A percentile compares a stretch with the other conserved stretches of the same genome.
Evolutionary conservation across 2,797 vertebrate genomes (phyloP).

Genomic region (Spinus olivaceus): DNA sequence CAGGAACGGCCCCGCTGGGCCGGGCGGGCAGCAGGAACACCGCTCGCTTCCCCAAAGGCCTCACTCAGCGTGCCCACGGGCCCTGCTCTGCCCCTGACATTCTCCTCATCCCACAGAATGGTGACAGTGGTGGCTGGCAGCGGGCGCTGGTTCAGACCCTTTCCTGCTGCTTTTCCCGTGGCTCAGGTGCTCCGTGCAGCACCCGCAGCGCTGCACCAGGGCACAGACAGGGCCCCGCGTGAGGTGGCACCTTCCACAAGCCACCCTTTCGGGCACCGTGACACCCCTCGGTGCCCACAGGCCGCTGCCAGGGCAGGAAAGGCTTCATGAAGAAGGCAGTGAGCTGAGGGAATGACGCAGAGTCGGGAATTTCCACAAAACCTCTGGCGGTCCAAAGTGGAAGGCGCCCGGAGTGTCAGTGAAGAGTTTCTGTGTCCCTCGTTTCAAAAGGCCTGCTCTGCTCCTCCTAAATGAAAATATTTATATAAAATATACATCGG

Average conservation of each 20-base stretch:
- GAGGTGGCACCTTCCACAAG: neutral
- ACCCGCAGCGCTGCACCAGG: rapidly evolving
- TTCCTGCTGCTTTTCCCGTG: rapidly evolving
- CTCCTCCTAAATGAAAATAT: neutral
- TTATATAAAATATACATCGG: neutral
- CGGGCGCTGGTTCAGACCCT: neutral
- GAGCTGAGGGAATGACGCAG: neutral
- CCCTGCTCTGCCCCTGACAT: rapidly evolving
- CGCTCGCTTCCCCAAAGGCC: rapidly evolving
- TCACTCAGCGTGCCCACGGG: rapidly evolving
- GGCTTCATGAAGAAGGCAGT: rapidly evolving
- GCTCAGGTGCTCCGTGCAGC: rapidly evolving
- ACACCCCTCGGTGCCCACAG: neutral
- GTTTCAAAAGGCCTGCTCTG: neutral
- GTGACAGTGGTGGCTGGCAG: rapidly evolving
- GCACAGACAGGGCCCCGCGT: rapidly evolving
- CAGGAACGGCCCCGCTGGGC: rapidly evolving
- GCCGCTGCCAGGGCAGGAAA: neutral
- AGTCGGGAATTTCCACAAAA: neutral
- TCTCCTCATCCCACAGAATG: rapidly evolving
- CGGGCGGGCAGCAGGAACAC: rapidly evolving
- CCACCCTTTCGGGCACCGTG: rapidly evolving
- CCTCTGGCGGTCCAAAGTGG: neutral
- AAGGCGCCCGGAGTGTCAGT: rapidly evolving
- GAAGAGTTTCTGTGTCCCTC: neutral